Base-by-base conservation (phyloP, 1,140 invertebrate species). In the Nautilus pompilius region DNA sequence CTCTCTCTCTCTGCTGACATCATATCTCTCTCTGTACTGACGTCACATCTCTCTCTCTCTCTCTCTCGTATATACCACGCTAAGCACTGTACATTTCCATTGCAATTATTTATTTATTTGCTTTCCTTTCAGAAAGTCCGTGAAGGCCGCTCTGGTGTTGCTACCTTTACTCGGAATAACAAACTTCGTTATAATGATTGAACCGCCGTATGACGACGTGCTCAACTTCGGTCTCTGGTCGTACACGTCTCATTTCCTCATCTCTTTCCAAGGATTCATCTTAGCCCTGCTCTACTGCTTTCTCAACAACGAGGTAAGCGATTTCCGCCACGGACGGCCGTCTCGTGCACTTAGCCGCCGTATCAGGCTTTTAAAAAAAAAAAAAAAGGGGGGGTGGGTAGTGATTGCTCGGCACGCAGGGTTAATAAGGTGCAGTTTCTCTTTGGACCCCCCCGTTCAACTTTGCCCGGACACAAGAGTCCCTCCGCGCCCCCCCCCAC, bases 271-370 rank as follows among this genome's bases (percentile, higher is more conserved):
- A 84, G 93, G 93, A 3, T 89, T 93, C 64, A 91, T 93, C 73
- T 89, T 95, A 29, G 89, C 91, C 0, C 85, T 90, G 2, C 82
- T 95, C 22, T 95, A 95, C 79, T 96, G 93, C 76, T 94, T 95
- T 71, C 80, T 92, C 32, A 95, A 95, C 72, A 90, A 89, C 56
- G 93, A 96, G 87, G 92, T 93, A 83, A 87, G 78, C n/a, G 13
- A 41, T 41, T 41, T n/a, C 36, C n/a, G 24, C 49, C n/a, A n/a
- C n/a, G n/a, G n/a, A n/a, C n/a, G n/a, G n/a, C n/a, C n/a, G n/a
- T n/a, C n/a, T n/a, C n/a, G n/a, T n/a, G n/a, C n/a, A n/a, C n/a
- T n/a, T n/a, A n/a, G n/a, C n/a, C n/a, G n/a, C n/a, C n/a, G n/a
- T n/a, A n/a, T n/a, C n/a, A n/a, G n/a, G n/a, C n/a, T n/a, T n/a